These are phyloP conservation scores for Lates calcarifer DNA, from an alignment of 2,113 vertebrate species.

Conservation along the genomic window DNA sequence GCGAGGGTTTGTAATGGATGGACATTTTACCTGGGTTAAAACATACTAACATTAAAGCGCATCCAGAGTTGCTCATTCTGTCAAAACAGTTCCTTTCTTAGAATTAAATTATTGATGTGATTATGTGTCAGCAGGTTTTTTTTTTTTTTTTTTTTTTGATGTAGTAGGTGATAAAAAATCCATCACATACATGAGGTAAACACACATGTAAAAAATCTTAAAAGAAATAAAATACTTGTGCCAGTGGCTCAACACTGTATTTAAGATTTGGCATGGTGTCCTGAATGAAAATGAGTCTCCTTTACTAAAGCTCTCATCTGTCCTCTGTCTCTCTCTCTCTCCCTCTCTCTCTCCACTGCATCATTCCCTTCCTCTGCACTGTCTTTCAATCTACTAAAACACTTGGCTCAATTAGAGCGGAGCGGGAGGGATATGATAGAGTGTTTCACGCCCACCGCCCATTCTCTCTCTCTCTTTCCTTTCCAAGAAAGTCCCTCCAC, in stretches of 20 bases:
- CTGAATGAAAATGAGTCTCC: slow-evolving; percentile 53
- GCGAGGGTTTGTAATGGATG: neutral
- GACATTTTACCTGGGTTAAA: neutral
- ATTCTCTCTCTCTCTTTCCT: slow-evolving; percentile 29
- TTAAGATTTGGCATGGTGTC: slow-evolving; percentile 15
- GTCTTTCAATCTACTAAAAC: slow-evolving; percentile 83
- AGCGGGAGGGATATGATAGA: slow-evolving; percentile 74
- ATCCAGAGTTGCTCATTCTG: neutral
- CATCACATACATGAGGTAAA: neutral
- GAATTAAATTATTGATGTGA: neutral
- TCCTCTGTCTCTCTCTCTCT: slow-evolving; percentile 1
- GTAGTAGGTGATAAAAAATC: neutral
- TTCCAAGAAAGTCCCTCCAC: slow-evolving; percentile 30
- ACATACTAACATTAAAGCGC: neutral
- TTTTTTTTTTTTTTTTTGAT: neutral
- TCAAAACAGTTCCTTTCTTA: neutral
- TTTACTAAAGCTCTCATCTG: slow-evolving; percentile 26
- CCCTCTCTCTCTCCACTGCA: slow-evolving; percentile 40
- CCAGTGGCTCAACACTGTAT: neutral
- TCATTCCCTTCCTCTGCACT: slow-evolving; percentile 61
- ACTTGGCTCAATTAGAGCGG: slow-evolving; percentile 79
- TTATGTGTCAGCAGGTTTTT: neutral
- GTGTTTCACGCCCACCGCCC: slow-evolving; percentile 67
- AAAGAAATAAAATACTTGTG: neutral
- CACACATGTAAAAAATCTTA: neutral